These are phyloP conservation scores for Calycopis cecrops DNA, from an alignment of 1,140 invertebrate genomes.

Conservation along the genomic window DNA sequence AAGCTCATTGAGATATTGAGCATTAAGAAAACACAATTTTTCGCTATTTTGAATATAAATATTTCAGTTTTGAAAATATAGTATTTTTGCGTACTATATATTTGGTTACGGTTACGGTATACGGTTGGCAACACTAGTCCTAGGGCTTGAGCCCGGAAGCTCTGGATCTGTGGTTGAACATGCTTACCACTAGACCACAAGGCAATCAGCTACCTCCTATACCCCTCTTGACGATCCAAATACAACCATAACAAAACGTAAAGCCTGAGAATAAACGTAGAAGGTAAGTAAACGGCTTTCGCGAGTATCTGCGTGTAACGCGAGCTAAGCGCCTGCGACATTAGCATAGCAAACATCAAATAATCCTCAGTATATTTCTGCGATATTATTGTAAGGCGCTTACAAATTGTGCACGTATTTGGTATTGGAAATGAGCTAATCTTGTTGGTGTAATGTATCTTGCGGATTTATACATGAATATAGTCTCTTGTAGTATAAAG, in stretches of 20 bases:
- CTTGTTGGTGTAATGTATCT: not conserved
- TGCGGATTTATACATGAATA: not conserved
- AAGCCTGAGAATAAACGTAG: not conserved
- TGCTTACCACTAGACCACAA: not conserved
- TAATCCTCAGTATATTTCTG: not conserved
- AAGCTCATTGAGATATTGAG: too few species aligned
- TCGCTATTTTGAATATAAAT: too few species aligned
- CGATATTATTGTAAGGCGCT: not conserved
- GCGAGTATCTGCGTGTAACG: not conserved
- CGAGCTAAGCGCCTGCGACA: not conserved
- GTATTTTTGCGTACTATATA: too few species aligned
- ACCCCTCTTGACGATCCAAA: not conserved
- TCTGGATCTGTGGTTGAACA: not conserved
- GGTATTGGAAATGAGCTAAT: not conserved
- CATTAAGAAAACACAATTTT: too few species aligned
- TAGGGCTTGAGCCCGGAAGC: too few species aligned
- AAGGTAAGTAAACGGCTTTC: not conserved
- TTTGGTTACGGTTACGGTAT: too few species aligned
- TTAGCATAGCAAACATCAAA: slow-evolving; percentile 7
- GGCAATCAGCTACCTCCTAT: not conserved
- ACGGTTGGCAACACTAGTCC: too few species aligned
- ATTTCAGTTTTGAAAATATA: too few species aligned
- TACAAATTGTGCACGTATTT: not conserved
- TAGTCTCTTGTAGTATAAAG: too few species aligned
- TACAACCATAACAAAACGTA: not conserved